Evolutionary conservation across 2,888 invertebrate species (phyloP), one percentile per base, ranked within the genome.

Genomic region (Liposcelis brunnea): DNA sequence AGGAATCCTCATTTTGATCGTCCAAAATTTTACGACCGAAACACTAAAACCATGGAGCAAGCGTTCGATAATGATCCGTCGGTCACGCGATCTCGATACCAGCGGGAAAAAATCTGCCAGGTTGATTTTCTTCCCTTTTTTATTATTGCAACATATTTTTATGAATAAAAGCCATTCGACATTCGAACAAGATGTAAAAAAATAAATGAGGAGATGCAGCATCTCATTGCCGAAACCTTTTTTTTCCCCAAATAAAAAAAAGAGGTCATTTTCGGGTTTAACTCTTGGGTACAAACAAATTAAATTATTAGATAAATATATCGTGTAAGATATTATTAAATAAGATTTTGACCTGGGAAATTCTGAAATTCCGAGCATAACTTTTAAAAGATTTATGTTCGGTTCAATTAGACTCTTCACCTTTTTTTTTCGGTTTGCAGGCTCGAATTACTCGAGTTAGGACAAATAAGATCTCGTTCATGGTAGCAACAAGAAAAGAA

Each of bases 301-400:
- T 6, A 40, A 40, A 40, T 40, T 40, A 40, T 40, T 40, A 40
- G 40, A 40, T 40, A 40, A 40, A n/a, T 40, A 40, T 40, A 40
- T 40, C 21, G 7, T 19, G 21, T 8, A 40, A 14, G 19, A 15
- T 12, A 21, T 40, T 40, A 40, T 40, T 40, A 40, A 40, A 40
- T 40, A 19, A 19, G 4, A 26, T 8, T 26, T 26, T 26, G 8
- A 26, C 26, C 26, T 26, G 26, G 26, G 26, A 26, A 26, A 26
- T 26, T 26, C 8, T 26, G 26, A 26, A 26, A 26, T 26, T 26
- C 26, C 26, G 8, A 26, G 8, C 26, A 26, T 26, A n/a, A n/a
- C n/a, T n/a, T n/a, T n/a, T n/a, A n/a, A n/a, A n/a, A n/a, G n/a
- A n/a, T n/a, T n/a, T n/a, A n/a, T n/a, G n/a, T n/a, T n/a, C n/a